These are phyloP conservation scores for Trachelipus rathkii DNA, from an alignment of 1,140 invertebrate genomes.

Conservation along the genomic window DNA sequence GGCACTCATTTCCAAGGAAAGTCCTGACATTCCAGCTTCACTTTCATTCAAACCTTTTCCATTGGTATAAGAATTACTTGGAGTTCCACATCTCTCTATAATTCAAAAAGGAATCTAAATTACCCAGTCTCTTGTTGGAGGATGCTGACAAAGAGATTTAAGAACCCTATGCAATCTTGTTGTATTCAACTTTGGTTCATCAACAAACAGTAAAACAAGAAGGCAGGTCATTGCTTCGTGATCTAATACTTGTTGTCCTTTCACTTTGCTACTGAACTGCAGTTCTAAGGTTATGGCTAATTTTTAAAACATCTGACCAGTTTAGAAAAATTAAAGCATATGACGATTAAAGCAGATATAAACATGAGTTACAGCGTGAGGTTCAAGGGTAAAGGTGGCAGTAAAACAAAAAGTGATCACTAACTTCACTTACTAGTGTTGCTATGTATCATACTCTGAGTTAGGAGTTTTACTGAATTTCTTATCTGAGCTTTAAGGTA, in stretches of 20 bases:
- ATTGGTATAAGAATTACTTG: neutral
- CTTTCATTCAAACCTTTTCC: neutral
- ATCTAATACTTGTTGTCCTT: slow-evolving; percentile 65
- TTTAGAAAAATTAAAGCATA: no score
- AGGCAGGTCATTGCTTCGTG: slow-evolving; percentile 79
- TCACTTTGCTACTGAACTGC: slow-evolving; percentile 47
- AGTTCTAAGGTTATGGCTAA: no score
- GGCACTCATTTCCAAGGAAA: neutral
- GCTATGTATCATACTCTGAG: no score
- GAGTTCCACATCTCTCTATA: slow-evolving; percentile 48
- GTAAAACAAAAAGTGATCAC: no score
- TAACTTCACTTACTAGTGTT: no score
- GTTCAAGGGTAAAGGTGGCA: no score
- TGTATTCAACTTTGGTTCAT: slow-evolving; percentile 80
- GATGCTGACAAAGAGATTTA: slow-evolving; percentile 78
- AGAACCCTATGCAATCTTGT: slow-evolving; percentile 74
- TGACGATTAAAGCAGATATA: no score
- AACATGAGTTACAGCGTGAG: no score
- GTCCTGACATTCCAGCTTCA: neutral
- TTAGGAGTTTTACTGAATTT: no score
- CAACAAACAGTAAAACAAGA: slow-evolving; percentile 75
- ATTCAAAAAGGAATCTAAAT: slow-evolving; percentile 59
- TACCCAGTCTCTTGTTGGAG: slow-evolving; percentile 78
- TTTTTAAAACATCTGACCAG: no score
- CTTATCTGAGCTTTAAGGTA: no score